Conservation (phyloP, 2,888 invertebrate genomes). For the Coleophora deauratella region DNA sequence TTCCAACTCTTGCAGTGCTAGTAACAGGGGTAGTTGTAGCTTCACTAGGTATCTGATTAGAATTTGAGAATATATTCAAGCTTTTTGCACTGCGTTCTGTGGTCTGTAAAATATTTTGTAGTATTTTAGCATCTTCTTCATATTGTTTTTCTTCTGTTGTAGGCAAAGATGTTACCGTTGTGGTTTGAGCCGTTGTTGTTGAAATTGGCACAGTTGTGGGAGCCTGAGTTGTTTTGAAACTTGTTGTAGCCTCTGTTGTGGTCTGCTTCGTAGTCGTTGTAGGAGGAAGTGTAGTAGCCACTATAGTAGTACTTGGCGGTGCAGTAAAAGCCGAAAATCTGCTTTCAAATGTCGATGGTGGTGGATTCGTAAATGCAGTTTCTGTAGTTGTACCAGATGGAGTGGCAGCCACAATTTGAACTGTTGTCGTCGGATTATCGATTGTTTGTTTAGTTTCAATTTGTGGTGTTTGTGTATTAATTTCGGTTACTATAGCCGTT, state of each 20-base stretch:
- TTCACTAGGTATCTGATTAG: slow-evolving; percentile 21
- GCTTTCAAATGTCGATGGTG: slow-evolving; percentile 19
- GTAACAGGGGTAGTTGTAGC: slow-evolving; percentile 20
- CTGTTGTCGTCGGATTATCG: slow-evolving; percentile 29
- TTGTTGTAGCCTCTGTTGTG: slow-evolving; percentile 22
- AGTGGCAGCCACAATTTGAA: slow-evolving; percentile 18
- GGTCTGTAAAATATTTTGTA: slow-evolving; percentile 39
- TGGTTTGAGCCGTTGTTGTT: slow-evolving; percentile 22
- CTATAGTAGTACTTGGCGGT: slow-evolving; percentile 28
- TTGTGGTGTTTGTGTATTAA: slow-evolving; percentile 44
- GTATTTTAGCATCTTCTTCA: slow-evolving; percentile 40
- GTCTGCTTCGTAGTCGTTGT: slow-evolving; percentile 10
- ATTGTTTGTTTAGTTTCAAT: slow-evolving; percentile 30
- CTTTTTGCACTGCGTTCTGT: slow-evolving; percentile 56
- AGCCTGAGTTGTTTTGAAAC: slow-evolving; percentile 22
- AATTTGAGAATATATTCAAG: slow-evolving; percentile 34
- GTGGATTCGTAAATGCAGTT: slow-evolving; percentile 18
- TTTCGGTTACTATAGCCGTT: slow-evolving; percentile 41
- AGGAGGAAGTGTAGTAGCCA: slow-evolving; percentile 21
- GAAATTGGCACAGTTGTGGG: slow-evolving; percentile 19
- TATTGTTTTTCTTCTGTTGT: slow-evolving; percentile 33
- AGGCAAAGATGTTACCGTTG: slow-evolving; percentile 19
- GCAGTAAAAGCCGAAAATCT: slow-evolving; percentile 18
- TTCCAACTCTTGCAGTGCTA: too few relatives aligned
- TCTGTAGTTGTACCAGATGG: slow-evolving; percentile 8